Base-by-base conservation (phyloP, 23 tunicate species). In the Trididemnum miniatum region DNA sequence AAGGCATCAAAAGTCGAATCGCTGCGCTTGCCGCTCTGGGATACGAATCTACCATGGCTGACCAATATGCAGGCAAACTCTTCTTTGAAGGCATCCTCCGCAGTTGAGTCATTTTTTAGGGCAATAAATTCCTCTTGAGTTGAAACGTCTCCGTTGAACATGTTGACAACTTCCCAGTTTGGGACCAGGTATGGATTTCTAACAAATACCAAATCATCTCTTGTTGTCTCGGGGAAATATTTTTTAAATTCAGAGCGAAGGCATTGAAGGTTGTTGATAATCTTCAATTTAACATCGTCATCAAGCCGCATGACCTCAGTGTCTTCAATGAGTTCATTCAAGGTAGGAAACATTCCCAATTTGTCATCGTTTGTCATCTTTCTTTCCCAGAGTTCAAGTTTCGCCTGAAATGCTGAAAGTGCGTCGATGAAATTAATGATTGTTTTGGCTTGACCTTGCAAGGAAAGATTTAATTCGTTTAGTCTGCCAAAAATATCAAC, bases 401-500 rank as follows among this genome's bases (percentile, higher is more conserved):
- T 74, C 59, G 59, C 26, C 79, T 74, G 79, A 74, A 74, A 74
- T 74, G 79, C 59, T 74, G 79, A 49, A 24, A 74, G 79, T 39
- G 30, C 59, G 59, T 74, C 79, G 59, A 74, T 74, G 33, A 74
- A 74, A 74, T 39, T 54, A 25, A 77, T 77, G n/a, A 51, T 77
- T 28, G 82, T 54, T 77, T 77, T 77, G 82, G 51, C 82, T 15
- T 54, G 66, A 51, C 67, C 67, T 77, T 77, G 82, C 82, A 77
- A 54, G 82, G 82, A 27, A 54, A 77, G 67, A 22, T 77, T 77
- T 77, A 77, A 77, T 51, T 54, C 37, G 28, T 52, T 52, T 31
- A 77, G 82, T 54, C 67, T 77, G 82, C 67, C 82, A 77, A 77
- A 77, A 24, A 77, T 54, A 36, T 74, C 82, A 74, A 38, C 80